phyloP scores from a whole-genome alignment of 92 coral and sea anemone genomes.

The Bergia sp. region DNA sequence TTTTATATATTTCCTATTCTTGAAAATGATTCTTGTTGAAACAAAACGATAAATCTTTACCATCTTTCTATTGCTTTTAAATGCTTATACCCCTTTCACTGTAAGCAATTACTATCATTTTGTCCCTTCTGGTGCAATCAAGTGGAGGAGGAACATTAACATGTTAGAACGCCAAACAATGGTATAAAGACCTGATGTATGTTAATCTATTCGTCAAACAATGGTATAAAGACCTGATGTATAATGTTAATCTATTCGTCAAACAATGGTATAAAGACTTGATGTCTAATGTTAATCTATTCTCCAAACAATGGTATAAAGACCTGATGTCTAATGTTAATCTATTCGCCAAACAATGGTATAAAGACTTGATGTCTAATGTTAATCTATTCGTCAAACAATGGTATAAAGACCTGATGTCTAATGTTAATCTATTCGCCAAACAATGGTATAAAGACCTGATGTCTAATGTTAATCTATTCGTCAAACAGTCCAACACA shows the following conservation, averaged over 20 bases:
- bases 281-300: background rate
- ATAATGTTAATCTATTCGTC: background rate
- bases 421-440: background rate
- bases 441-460: background rate
- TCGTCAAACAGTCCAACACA: background rate
- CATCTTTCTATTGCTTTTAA: too few species aligned
- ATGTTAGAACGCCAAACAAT: too few species aligned
- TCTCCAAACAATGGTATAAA: background rate
- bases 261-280: background rate
- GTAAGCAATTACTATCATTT: too few species aligned
- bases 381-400: background rate
- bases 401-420: too few species aligned
- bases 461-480: background rate
- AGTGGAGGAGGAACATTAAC: too few species aligned
- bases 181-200: background rate
- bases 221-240: background rate
- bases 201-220: background rate
- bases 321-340: background rate
- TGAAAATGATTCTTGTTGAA: too few species aligned
- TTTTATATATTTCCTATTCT: too few species aligned
- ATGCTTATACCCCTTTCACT: too few species aligned
- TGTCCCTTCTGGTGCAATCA: too few species aligned
- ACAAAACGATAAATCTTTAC: too few species aligned
- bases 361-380: too few species aligned
- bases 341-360: background rate